Evolutionary conservation across 2,888 invertebrate genomes (phyloP), one percentile per base, ranked within the genome.

Genomic region (Acrobasis consociella): DNA sequence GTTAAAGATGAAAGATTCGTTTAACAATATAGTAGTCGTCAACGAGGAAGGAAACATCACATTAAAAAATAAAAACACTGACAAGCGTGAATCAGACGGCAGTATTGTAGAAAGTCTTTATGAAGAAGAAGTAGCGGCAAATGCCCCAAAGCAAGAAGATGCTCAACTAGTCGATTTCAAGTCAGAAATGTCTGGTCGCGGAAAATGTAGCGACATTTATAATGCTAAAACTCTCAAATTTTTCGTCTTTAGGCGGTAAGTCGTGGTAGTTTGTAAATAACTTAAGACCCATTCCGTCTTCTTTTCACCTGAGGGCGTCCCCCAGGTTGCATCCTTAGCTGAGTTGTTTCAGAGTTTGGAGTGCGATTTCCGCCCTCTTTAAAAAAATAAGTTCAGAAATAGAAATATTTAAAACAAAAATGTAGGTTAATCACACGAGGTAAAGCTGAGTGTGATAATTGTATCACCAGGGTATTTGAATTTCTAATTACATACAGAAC

Each of bases 1-100:
- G 91, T 67, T 90, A n/a, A 80, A 70, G 65, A 79, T 91, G 80
- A 84, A 77, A 64, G 91, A 92, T 74, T 90, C 91, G 0, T 88
- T 85, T 71, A 71, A 73, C 37, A 87, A 87, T 66, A 79, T 75
- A 53, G 70, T 92, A 42, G 51, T 74, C 11, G 85, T 91, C 0
- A 82, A 87, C 61, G 78, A 85, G 62, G 91, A 91, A 70, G 91
- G 91, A 17, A 74, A 70, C 64, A 86, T 90, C 55, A 76, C 22
- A 63, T 56, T 82, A 16, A 38, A 74, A 7, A 80, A 85, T 1
- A 80, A 83, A 76, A 15, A 78, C 81, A 5, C 39, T 31, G 9
- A 69, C 66, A n/a, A 62, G 58, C 50, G 37, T 49, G 7, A 72
- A 71, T 3, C 55, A 16, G 38, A 31, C 7, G 31, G 31, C 2